phyloP scores from a whole-genome alignment of 2,797 vertebrate genomes.

The Hapalemur alaotrensis region DNA sequence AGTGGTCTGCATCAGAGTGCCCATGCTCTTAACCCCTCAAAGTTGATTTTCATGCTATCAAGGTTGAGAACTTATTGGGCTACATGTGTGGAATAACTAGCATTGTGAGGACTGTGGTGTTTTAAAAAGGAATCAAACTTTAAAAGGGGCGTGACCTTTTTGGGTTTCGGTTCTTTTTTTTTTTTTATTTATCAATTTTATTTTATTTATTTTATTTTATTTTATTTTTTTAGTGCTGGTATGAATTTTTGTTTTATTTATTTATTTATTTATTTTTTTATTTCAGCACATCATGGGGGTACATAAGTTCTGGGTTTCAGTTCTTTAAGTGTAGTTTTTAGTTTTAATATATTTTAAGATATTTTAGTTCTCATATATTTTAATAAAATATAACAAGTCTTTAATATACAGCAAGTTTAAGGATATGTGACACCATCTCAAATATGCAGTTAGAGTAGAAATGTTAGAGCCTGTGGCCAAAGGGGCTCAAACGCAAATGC shows the following conservation, averaged over 20 bases:
- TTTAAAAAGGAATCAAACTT: neutral
- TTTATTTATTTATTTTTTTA: too few species aligned
- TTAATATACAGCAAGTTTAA: neutral
- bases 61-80: neutral
- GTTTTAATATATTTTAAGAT: neutral
- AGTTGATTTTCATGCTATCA: neutral
- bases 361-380: too few species aligned
- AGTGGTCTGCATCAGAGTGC: neutral
- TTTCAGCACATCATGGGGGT: too few species aligned
- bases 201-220: too few species aligned
- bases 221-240: too few species aligned
- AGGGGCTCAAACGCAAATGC: neutral
- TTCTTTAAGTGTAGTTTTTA: neutral
- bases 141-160: neutral
- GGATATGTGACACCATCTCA: neutral
- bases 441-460: neutral
- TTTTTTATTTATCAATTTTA: too few species aligned
- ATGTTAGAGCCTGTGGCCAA: neutral
- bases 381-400: neutral
- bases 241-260: too few species aligned
- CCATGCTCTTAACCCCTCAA: neutral
- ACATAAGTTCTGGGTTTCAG: neutral
- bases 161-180: neutral
- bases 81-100: neutral
- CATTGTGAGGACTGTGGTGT: neutral